Evolutionary conservation across 1,140 invertebrate genomes (phyloP).

Genomic region (Formica exsecta): DNA sequence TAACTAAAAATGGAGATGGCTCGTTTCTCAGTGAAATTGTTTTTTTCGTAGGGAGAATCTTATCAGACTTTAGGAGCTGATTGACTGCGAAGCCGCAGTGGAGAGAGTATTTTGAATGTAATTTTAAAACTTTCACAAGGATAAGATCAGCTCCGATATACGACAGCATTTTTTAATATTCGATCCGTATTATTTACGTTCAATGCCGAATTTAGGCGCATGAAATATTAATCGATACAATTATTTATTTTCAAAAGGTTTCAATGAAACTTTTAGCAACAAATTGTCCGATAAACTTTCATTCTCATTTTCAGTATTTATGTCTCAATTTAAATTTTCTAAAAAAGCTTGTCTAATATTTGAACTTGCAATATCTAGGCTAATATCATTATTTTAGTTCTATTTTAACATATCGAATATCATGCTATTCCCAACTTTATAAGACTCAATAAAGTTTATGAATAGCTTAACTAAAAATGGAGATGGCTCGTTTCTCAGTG

Average conservation of each 20-base stretch:
- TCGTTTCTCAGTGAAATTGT: too few relatives aligned
- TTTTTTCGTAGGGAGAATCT: too few relatives aligned
- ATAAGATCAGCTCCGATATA: not conserved
- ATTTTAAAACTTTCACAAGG: constrained; percentile 30
- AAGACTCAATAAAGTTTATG: not conserved
- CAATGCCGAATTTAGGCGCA: not conserved
- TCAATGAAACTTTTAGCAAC: constrained; percentile 7
- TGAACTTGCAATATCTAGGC: not conserved
- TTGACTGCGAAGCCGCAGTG: too few relatives aligned
- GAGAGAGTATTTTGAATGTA: too few relatives aligned
- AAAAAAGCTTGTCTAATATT: not conserved
- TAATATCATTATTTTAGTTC: not conserved
- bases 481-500: not conserved
- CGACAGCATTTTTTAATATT: constrained; percentile 1
- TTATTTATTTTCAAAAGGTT: constrained; percentile 11
- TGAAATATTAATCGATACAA: constrained; percentile 40
- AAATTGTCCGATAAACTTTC: constrained; percentile 4
- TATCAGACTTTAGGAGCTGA: too few relatives aligned
- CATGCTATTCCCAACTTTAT: not conserved
- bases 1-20: not conserved
- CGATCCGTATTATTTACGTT: not conserved
- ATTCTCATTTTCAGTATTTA: not conserved
- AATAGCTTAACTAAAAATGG: not conserved
- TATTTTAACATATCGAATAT: not conserved
- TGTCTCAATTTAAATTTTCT: constrained; percentile 10